Percentiles rank a stretch among this genome's conserved stretches.
Conservation (phyloP, 1,140 invertebrate genomes). For the Drosophila persimilis region DNA sequence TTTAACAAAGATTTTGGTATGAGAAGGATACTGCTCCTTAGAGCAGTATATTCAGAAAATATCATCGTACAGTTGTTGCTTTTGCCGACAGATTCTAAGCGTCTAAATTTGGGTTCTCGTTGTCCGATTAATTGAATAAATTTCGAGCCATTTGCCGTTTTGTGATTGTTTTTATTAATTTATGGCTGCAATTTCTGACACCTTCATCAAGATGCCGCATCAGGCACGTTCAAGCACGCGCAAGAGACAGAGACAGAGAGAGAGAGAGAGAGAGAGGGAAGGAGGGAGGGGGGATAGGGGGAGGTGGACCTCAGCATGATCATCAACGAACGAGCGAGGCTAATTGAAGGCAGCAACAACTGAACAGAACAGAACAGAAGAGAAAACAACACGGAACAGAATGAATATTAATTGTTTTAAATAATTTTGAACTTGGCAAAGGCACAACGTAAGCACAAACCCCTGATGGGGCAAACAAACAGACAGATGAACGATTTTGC, state of each 20-base stretch:
- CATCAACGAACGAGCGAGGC: constrained; percentile 24
- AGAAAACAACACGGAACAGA: constrained; percentile 59
- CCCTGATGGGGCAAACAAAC: constrained; percentile 30
- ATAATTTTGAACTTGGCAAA: constrained; percentile 81
- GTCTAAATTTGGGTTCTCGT: constrained; percentile 15
- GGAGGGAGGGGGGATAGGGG: too few relatives aligned
- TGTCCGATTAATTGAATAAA: constrained; percentile 50
- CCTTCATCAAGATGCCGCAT: constrained; percentile 43
- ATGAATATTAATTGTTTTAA: constrained; percentile 82
- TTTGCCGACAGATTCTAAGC: constrained; percentile 9
- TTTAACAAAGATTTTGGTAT: too few relatives aligned
- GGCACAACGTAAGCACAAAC: constrained; percentile 41
- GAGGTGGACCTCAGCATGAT: not conserved
- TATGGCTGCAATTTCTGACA: constrained; percentile 73
- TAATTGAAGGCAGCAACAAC: constrained; percentile 58
- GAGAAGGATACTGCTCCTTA: too few relatives aligned
- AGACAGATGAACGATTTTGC: constrained; percentile 28
- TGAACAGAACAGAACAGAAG: constrained; percentile 11
- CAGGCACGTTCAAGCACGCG: not conserved
- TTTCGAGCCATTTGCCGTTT: constrained; percentile 43
- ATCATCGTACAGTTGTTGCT: not conserved
- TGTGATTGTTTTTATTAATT: constrained; percentile 71
- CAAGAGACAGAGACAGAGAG: not conserved
- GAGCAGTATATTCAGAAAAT: too few relatives aligned
- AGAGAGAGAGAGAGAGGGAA: not conserved